Evolutionary conservation across 2,113 vertebrate genomes (phyloP).

Genomic region (Glaucidium brasilianum): DNA sequence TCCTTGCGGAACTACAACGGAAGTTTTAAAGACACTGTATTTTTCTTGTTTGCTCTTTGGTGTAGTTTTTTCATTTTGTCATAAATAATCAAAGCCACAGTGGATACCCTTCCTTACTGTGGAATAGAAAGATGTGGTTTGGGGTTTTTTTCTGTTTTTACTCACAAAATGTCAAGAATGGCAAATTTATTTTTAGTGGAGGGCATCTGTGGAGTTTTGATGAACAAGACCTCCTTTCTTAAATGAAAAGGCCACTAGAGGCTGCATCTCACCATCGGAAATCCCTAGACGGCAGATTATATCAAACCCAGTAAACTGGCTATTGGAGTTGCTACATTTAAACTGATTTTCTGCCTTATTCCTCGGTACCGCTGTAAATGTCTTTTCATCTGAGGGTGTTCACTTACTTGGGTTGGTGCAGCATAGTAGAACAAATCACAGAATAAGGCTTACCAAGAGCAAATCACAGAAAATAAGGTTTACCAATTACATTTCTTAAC

Average conservation of each 20-base stretch:
- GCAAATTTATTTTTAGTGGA: not conserved
- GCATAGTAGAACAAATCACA: not conserved
- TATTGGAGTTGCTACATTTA: rapidly evolving
- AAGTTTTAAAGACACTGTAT: not conserved
- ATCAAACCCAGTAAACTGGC: not conserved
- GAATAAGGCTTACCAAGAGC: not conserved
- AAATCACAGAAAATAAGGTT: not conserved
- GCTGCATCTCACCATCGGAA: not conserved
- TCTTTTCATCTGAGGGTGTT: not conserved
- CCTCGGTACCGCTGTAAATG: not conserved
- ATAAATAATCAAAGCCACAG: not conserved
- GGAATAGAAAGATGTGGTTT: not conserved
- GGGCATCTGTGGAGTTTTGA: not conserved
- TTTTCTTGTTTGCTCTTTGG: not conserved
- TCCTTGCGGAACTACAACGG: not conserved
- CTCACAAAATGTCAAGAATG: not conserved
- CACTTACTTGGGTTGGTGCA: not conserved
- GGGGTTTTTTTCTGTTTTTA: not conserved
- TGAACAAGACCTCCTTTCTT: not conserved
- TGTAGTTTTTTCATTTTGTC: not conserved
- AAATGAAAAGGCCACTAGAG: not conserved
- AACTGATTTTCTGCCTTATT: not conserved
- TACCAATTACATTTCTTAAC: not conserved
- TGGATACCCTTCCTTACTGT: not conserved
- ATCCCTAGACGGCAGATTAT: not conserved